Evolutionary conservation across 2,888 invertebrate species (phyloP), one percentile per base, ranked within the genome.

Genomic region (Catocala sponsa): DNA sequence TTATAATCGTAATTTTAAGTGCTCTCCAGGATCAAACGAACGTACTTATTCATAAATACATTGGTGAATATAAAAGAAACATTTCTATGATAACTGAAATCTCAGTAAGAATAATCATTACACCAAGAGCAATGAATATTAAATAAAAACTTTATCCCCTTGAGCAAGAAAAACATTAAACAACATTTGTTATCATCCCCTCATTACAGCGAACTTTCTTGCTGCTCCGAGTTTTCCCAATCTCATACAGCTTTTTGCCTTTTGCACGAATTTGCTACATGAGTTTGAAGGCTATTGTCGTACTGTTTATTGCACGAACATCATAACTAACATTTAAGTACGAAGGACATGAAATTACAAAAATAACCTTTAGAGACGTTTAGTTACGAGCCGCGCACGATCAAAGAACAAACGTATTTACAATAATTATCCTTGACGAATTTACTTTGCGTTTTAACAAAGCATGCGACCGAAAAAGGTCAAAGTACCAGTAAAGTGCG

Each of bases 391-490:
- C 32, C 11, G n/a, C 57, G 33, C 15, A 49, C 25, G 69, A 69
- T 74, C 74, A 76, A 76, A 74, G 69, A 62, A 44, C 55, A 65
- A 52, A 50, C 52, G 46, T 43, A 63, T 67, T 55, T 64, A 62
- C 57, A 56, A 52, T 65, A 75, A 76, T 70, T 63, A 68, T 70
- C 75, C 58, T 49, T 68, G 65, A 51, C 76, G 59, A 73, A 76
- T 73, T 25, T 49, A 62, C 65, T 75, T 70, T 61, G 60, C 42
- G 64, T 73, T 63, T 63, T 63, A 68, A 70, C 69, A 72, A 70
- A 69, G 65, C 72, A 60, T 74, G 74, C 68, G 70, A 65, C 65
- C 57, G 72, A 80, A 79, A 70, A 74, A 80, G 82, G 82, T 81
- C 82, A 74, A 66, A 78, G 75, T 67, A 76, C 75, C 70, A 74